These are phyloP conservation scores for Achroia grisella DNA, from an alignment of 1,140 invertebrate species.

Conservation along the genomic window DNA sequence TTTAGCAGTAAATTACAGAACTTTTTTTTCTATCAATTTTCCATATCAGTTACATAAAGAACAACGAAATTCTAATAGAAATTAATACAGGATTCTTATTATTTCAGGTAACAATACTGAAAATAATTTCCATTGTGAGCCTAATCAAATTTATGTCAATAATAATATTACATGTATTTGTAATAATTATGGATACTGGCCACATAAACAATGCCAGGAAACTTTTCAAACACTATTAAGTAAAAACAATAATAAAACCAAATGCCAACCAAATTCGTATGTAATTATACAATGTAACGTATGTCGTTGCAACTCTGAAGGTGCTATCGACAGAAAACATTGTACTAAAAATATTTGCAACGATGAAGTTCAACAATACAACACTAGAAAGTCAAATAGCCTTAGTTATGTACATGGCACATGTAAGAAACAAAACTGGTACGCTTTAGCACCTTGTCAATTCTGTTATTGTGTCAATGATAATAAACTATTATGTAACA, in stretches of 20 bases:
- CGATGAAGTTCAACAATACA: not conserved
- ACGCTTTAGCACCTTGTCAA: constrained; percentile 38
- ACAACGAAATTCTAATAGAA: too few relatives aligned
- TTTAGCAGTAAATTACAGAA: too few relatives aligned
- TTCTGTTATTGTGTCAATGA: constrained; percentile 41
- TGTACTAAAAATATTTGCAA: constrained; percentile 42
- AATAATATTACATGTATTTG: constrained; percentile 30
- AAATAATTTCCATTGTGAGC: too few relatives aligned
- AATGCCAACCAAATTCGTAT: constrained; percentile 31
- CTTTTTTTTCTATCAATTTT: too few relatives aligned
- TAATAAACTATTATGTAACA: constrained; percentile 43
- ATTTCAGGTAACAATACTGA: too few relatives aligned
- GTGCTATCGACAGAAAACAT: constrained; percentile 23
- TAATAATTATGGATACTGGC: constrained; percentile 31
- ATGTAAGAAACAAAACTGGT: constrained; percentile 33
- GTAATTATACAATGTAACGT: constrained; percentile 40
- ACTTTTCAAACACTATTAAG: constrained; percentile 5
- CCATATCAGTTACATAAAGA: too few relatives aligned
- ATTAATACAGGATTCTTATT: too few relatives aligned
- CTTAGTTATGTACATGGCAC: constrained; percentile 12
- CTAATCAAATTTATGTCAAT: constrained; percentile 25
- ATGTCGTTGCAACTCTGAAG: constrained; percentile 31
- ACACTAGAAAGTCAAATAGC: constrained; percentile 5
- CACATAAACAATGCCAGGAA: constrained; percentile 21
- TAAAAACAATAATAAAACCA: not conserved